Conservation (phyloP, 92 coral and sea anemone genomes). For the Epizoanthus stellaris region DNA sequence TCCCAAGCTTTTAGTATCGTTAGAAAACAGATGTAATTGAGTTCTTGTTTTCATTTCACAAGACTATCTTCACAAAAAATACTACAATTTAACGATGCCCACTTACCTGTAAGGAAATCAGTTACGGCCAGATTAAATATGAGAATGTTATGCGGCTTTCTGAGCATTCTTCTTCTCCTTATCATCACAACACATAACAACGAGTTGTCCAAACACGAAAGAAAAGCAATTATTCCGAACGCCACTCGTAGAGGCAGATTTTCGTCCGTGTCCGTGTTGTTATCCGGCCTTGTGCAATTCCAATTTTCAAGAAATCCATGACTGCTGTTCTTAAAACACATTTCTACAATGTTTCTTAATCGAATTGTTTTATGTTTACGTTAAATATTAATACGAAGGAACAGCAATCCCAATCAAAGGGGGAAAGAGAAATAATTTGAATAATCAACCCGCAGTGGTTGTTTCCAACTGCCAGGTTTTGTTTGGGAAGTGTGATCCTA, state of each 20-base stretch:
- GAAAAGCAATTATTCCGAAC: constrained; percentile 7
- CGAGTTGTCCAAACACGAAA: constrained; percentile 8
- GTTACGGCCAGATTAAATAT: constrained; percentile 20
- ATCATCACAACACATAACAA: constrained; percentile 5
- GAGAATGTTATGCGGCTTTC: not conserved
- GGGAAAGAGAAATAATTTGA: not conserved
- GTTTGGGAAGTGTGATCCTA: not conserved
- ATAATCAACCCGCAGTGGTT: not conserved
- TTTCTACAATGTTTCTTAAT: not conserved
- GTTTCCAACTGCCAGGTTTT: not conserved
- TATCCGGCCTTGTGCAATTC: not conserved
- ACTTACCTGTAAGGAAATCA: constrained; percentile 16
- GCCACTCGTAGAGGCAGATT: not conserved
- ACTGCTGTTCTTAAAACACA: not conserved
- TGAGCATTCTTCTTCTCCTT: constrained; percentile 28
- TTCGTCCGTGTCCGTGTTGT: not conserved
- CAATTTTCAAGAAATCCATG: not conserved
- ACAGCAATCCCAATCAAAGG: not conserved
- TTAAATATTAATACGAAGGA: not conserved
- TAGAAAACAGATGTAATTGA: not conserved
- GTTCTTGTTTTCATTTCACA: not conserved
- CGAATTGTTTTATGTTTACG: too few species aligned
- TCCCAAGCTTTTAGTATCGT: not conserved
- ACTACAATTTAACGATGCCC: not conserved
- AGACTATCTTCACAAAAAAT: not conserved